Percentiles rank a stretch among this genome's conserved stretches.
Conservation (phyloP, 2,888 invertebrate genomes). For the Exocentrus adspersus region DNA sequence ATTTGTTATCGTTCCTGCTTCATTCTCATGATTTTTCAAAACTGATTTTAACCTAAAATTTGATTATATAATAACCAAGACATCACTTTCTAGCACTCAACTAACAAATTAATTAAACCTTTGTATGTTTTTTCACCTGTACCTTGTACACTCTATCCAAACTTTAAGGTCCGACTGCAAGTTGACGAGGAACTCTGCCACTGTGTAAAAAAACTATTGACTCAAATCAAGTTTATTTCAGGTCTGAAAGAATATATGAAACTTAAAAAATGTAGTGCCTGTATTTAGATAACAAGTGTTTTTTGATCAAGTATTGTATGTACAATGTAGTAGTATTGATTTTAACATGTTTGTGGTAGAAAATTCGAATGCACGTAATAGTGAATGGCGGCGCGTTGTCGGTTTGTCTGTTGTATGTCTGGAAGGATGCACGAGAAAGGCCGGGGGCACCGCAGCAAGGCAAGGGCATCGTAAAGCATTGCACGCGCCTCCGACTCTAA, state of each 20-base stretch:
- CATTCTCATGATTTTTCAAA: conserved; percentile 29
- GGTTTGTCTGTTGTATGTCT: conserved; percentile 29
- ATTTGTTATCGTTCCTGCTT: conserved; percentile 28
- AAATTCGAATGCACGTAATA: conserved; percentile 10
- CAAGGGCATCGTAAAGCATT: conserved; percentile 61
- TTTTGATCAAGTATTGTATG: no score
- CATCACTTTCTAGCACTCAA: conserved; percentile 40
- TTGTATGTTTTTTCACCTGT: conserved; percentile 36
- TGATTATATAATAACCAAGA: conserved; percentile 17
- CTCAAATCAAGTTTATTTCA: conserved; percentile 45
- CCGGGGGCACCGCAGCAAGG: conserved; percentile 61
- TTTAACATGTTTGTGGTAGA: conserved; percentile 14
- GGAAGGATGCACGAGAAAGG: conserved; percentile 32
- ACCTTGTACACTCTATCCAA: conserved; percentile 33
- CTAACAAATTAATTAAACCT: conserved; percentile 45
- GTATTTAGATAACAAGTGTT: conserved; percentile 25
- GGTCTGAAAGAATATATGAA: conserved; percentile 45
- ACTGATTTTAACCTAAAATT: conserved; percentile 19
- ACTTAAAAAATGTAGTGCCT: conserved; percentile 39
- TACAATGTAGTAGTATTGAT: conserved; percentile 19
- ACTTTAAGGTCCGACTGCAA: conserved; percentile 45
- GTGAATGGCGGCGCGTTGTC: conserved; percentile 3
- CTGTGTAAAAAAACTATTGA: conserved; percentile 17
- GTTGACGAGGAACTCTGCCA: conserved; percentile 44
- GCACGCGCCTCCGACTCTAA: conserved; percentile 61